Base-by-base conservation (phyloP, 2,888 invertebrate species). In the Abscondita cerata region DNA sequence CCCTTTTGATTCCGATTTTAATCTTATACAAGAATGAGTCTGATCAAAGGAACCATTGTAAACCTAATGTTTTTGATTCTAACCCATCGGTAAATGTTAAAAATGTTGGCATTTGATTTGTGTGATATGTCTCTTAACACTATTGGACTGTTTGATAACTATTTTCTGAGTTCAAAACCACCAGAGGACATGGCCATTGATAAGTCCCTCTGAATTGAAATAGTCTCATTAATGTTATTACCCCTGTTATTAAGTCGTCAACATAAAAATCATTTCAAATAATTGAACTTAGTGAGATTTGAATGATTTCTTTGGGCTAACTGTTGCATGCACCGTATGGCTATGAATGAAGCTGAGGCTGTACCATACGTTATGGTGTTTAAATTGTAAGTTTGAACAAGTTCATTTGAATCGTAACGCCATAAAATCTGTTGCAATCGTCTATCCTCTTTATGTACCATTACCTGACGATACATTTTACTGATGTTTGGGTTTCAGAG, bases 241-340 rank as follows among this genome's bases (percentile, higher is more conserved):
- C 62, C 8, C 73, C 73, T 9, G 65, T 52, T 15, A 73, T 46
- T 0, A 72, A 51, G 60, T 76, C 76, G 52, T 77, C 75, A 9
- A 78, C 70, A 38, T 78, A 78, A 44, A 73, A 69, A 54, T 73
- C 68, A 2, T 62, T 31, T 9, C 18, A 18, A 9, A 71, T 58
- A 12, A 60, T 54, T 12, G 2, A 65, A 40, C 3, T 65, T 69
- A 12, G 40, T 5, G 6, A 62, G 62, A 38, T 51, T 41, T 16
- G 13, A 38, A 4, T 68, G 63, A 34, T 53, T 53, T 12, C 52
- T 54, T 12, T 75, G 71, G 0, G 58, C 73, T 25, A 75, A 48
- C 57, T 73, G 69, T 33, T 67, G 36, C 11, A 77, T 50, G 12
- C 65, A 68, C 38, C 74, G 38, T 0, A 36, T 36, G 11, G 36